Percentiles rank a stretch among this genome's conserved stretches.
Evolutionary conservation across 2,888 invertebrate genomes (phyloP).

Genomic region (Lacanobia wlatinum): DNA sequence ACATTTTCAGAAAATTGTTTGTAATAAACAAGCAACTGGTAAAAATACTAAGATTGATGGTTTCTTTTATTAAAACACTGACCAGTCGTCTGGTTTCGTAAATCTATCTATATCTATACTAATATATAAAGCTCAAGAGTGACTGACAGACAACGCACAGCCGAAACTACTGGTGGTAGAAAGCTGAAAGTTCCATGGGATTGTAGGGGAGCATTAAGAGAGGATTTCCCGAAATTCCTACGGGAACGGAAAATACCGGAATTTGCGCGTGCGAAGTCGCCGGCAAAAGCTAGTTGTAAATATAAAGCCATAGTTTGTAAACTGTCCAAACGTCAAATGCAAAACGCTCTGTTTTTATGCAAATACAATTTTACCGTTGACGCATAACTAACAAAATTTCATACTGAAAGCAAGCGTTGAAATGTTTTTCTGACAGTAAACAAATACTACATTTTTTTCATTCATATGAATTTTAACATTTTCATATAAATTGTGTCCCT

Average conservation of each 20-base stretch:
- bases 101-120: no score
- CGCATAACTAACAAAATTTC: constrained; percentile 14
- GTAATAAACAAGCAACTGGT: not conserved
- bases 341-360: constrained; percentile 20
- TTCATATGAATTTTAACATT: not conserved
- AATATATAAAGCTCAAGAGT: no score
- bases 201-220: no score
- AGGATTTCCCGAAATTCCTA: no score
- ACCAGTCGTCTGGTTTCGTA: not conserved
- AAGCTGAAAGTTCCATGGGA: no score
- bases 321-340: constrained; percentile 12
- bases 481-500: not conserved
- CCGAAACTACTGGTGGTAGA: no score
- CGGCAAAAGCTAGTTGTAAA: no score
- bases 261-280: no score
- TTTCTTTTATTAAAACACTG: not conserved
- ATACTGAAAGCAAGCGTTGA: constrained; percentile 21
- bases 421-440: constrained; percentile 33
- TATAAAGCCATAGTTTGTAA: not conserved
- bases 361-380: constrained; percentile 39
- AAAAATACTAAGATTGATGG: not conserved
- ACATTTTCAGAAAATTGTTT: not conserved
- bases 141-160: no score
- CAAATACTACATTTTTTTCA: constrained; percentile 4
- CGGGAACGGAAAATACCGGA: no score